Base-by-base conservation (phyloP, 2,113 vertebrate species). In the Pseudorhombus dupliciocellatus region DNA sequence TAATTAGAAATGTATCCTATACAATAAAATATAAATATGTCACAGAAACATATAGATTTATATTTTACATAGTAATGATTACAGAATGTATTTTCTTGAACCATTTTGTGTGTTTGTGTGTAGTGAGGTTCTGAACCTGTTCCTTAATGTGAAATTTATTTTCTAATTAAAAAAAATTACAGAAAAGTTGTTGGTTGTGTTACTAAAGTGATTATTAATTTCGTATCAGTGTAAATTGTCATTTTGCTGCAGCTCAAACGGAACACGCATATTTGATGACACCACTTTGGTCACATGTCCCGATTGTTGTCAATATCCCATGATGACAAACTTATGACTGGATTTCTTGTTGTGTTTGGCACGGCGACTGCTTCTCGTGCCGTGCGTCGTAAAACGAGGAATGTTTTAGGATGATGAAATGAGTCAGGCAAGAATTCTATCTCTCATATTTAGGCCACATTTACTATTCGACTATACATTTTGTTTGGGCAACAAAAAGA, bases 271-370 rank as follows among this genome's bases (percentile, higher is more conserved):
- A 5, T 52, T 18, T 18, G 1, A 30, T 11, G 48, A 54, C 24
- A 26, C 24, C 24, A 40, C 26, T 21, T 61, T 21, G 15, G 16
- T n/a, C 24, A 44, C 11, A 25, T 58, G 22, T 14, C 1, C 22
- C 4, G 4, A 11, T 22, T 2, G 1, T 55, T 21, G n/a, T 1
- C 16, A 63, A 56, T 56, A 46, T 54, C 62, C 21, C 74, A 60
- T 75, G 62, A 77, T 30, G 15, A 64, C 53, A 3, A 2, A 60
- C 82, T 57, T 57, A 55, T 78, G 71, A 81, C 63, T 57, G 11
- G 18, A 46, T 8, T 59, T 18, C 44, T 10, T 46, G 20, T 34
- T 20, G 26, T 54, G 34, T 77, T 73, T 79, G 70, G 74, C 57
- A 24, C 18, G 54, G 48, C 22, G 71, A 69, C 69, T 42, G 53